Base-by-base conservation (phyloP, 2,797 vertebrate genomes). In the Thaleichthys pacificus region DNA sequence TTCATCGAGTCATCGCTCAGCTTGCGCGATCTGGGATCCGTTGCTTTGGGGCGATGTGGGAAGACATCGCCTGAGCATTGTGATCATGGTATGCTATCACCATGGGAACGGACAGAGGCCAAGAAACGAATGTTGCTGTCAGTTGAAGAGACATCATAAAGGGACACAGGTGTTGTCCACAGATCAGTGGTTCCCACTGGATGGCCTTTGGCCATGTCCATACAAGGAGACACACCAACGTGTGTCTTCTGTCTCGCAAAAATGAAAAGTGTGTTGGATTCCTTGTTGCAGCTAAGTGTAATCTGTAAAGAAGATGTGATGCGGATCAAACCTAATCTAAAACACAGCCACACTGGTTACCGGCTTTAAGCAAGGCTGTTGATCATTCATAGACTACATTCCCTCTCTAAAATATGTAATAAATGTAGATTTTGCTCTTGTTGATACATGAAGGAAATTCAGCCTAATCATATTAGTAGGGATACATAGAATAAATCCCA, bases 101-200 rank as follows among this genome's bases (percentile, higher is more conserved):
- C 80, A 60, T 76, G 58, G 79, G 81, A 73, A 75, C 35, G 19
- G 42, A 22, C 22, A 4, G 81, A 83, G 71, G 76, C 77, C 14
- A 47, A 47, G 42, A 47, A 8, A 47, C 42, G 2, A 66, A 71
- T 72, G 61, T 70, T 76, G 57, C 77, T 78, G 74, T 73, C 68
- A 80, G 71, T 30, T 62, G 62, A 28, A 69, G 65, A 77, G n/a
- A 66, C 72, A 71, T 79, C 42, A 35, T 64, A 69, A 67, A n/a
- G 78, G 73, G 76, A 75, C 82, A 78, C 76, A 84, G 84, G 84
- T 85, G 86, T 85, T 81, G 69, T 76, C 75, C 69, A 73, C n/a
- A 56, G 62, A 78, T 66, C 69, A 49, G 74, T 63, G 67, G 75
- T 80, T 80, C 73, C 73, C 63, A 79, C 72, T 64, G 66, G 71